These are phyloP conservation scores for Notodonta dromedarius DNA, from an alignment of 2,888 invertebrate genomes.

Conservation along the genomic window DNA sequence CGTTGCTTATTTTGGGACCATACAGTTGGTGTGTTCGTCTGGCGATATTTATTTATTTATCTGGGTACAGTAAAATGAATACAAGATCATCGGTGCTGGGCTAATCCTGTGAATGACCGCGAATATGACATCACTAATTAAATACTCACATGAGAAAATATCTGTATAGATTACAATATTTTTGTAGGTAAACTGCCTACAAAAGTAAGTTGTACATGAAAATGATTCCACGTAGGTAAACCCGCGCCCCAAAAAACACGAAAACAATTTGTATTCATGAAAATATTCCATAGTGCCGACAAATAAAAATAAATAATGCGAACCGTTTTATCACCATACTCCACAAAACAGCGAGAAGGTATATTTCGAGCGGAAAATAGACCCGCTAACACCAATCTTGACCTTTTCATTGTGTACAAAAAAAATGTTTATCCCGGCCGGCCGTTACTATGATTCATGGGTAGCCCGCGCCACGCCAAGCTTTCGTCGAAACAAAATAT, in stretches of 20 bases:
- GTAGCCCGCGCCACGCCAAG: slow-evolving; percentile 47
- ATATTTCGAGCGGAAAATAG: slow-evolving; percentile 28
- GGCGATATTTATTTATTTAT: too few relatives aligned
- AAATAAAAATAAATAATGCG: not conserved
- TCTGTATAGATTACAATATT: too few relatives aligned
- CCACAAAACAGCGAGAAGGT: slow-evolving; percentile 1
- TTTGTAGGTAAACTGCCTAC: too few relatives aligned
- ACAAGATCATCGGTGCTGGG: too few relatives aligned
- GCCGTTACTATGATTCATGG: slow-evolving; percentile 67
- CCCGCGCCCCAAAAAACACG: not conserved
- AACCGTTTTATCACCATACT: slow-evolving; percentile 3
- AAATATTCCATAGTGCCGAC: not conserved
- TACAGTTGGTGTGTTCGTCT: too few relatives aligned
- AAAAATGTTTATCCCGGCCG: slow-evolving; percentile 53
- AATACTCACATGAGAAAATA: too few relatives aligned
- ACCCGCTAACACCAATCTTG: slow-evolving; percentile 41
- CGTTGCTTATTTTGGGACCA: too few relatives aligned
- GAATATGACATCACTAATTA: too few relatives aligned
- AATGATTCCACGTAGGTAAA: not conserved
- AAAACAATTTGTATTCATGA: not conserved
- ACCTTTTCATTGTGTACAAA: slow-evolving; percentile 47
- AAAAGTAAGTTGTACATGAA: not conserved
- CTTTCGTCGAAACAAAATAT: slow-evolving; percentile 62
- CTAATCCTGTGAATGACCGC: too few relatives aligned
- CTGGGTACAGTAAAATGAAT: too few relatives aligned